These are phyloP conservation scores for Haemorhous mexicanus DNA, from an alignment of 2,113 vertebrate genomes.

Conservation along the genomic window DNA sequence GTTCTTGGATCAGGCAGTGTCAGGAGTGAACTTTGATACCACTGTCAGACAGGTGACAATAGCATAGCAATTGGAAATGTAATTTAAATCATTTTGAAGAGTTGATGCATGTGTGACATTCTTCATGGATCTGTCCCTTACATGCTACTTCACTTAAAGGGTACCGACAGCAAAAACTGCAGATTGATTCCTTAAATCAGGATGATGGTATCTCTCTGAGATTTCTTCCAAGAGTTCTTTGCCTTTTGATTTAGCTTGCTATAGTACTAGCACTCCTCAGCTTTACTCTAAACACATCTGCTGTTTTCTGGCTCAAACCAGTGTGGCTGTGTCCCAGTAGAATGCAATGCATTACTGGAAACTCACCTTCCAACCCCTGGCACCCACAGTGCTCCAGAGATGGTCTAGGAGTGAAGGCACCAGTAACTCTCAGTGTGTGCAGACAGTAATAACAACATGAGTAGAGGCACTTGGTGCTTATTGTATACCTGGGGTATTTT, in stretches of 20 bases:
- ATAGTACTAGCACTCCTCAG: not conserved
- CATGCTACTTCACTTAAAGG: rapidly evolving
- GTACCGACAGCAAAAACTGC: not conserved
- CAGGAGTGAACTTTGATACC: not conserved
- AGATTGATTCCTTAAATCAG: not conserved
- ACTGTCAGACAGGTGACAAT: not conserved
- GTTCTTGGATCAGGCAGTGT: not conserved
- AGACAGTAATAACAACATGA: not conserved
- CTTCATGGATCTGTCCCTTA: not conserved
- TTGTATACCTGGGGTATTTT: not conserved
- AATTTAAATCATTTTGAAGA: not conserved
- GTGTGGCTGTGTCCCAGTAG: not conserved
- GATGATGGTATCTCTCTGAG: not conserved
- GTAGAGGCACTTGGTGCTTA: not conserved
- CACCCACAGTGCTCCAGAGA: not conserved
- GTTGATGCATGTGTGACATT: not conserved
- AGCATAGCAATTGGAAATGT: not conserved
- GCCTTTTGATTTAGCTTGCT: not conserved
- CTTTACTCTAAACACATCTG: not conserved
- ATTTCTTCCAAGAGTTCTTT: not conserved
- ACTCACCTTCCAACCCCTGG: not conserved
- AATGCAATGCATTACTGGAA: not conserved
- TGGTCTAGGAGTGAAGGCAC: not conserved
- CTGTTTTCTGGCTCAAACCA: not conserved
- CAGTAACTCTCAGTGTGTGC: not conserved